Evolutionary conservation across 2,888 invertebrate species (phyloP), one percentile per base, ranked within the genome.

Genomic region (Anthrax anthrax): DNA sequence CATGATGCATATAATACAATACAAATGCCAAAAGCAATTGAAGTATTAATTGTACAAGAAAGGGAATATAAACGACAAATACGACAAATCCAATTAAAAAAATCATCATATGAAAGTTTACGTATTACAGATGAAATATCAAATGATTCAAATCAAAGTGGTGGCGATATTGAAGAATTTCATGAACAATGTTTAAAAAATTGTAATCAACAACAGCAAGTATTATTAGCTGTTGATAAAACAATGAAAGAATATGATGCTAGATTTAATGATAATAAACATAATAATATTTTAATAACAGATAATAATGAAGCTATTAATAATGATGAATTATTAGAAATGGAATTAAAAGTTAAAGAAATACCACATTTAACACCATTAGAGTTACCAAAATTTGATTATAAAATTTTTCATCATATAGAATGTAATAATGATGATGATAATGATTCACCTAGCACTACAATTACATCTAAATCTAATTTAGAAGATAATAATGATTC

Each of bases 351-450:
- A 23, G 39, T 45, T 32, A 56, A 56, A 23, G 63, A 64, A 14
- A 53, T 62, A 41, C 65, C 62, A 1, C 57, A 57, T 1, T 44
- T 66, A n/a, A 64, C 58, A 1, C 67, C 66, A 0, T 50, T 66
- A 23, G 67, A 66, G 46, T 37, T 66, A 4, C 66, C 66, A 1
- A 51, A 58, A 1, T 67, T 66, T 36, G 67, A 63, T 47, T 60
- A 61, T 8, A 27, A 44, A 19, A 16, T 44, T n/a, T 44, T 44
- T 34, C 39, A 44, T 18, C 36, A 6, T 14, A 14, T 23, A 8
- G 5, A 23, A 23, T 23, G 8, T 23, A 8, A 23, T 23, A 4
- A 23, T 23, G 23, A 6, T 6, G 23, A 23, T 23, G n/a, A n/a
- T n/a, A n/a, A n/a, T n/a, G n/a, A n/a, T n/a, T n/a, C n/a, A n/a